Base-by-base conservation (phyloP, 2,888 invertebrate genomes). In the Drosophila eohydei region DNA sequence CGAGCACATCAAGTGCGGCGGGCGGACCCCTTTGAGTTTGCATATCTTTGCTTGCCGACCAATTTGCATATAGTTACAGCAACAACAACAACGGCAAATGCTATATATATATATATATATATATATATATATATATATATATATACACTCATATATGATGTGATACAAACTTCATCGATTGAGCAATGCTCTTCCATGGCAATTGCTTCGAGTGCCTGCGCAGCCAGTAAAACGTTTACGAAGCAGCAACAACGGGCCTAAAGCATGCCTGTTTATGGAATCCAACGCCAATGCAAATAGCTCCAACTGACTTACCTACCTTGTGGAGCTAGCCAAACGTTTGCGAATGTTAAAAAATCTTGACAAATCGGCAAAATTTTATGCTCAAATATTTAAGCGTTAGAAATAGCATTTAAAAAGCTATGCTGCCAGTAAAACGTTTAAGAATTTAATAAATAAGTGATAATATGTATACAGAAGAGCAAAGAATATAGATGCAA, bases 11-110 rank as follows among this genome's bases (percentile, higher is more conserved):
- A 46, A 61, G 54, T 32, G 63, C 21, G 44, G 54, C 57, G 51
- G 54, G 28, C 54, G 65, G 64, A 63, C 55, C 76, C 61, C 83
- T 83, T 87, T 86, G 81, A 86, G 83, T 87, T 86, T 87, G 85
- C 87, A 86, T 84, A 80, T 84, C 87, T 76, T 83, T 83, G 83
- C 80, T 60, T 54, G 41, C 68, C 75, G 83, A 71, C 72, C 84
- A 83, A 83, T 85, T 87, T 81, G 73, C 80, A 85, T 83, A 83
- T 70, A 69, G 51, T 70, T 77, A 59, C 34, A 61, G 28, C 58
- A 68, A 41, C 40, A 58, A 56, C 44, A 66, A 58, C 61, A 73
- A n/a, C n/a, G n/a, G 2, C 3, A 4, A 21, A 21, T 21, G 21
- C 21, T 38, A 38, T 54, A 62, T 8, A 57, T 41, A 43, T 43